phyloP scores from a whole-genome alignment of 2,113 vertebrate species.

The Eira barbara region DNA sequence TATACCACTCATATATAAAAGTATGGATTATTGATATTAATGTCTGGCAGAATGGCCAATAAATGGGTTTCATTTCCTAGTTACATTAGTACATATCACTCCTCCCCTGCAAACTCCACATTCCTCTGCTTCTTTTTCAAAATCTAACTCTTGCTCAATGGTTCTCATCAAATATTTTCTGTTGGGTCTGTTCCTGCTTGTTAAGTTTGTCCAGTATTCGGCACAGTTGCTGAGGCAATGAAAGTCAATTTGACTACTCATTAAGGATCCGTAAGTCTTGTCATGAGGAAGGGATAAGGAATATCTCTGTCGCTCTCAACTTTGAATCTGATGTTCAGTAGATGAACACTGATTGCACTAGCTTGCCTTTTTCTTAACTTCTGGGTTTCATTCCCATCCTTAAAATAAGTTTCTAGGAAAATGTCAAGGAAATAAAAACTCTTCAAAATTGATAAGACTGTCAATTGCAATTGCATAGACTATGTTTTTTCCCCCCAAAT shows the following conservation, averaged over 20 bases:
- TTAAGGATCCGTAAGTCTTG: neutral
- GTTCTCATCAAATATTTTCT: neutral
- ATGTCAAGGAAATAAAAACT: constrained; percentile 29
- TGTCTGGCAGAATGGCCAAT: neutral
- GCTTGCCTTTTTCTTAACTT: neutral
- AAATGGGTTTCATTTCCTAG: neutral
- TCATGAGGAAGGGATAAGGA: neutral
- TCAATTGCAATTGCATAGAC: neutral
- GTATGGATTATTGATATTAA: neutral
- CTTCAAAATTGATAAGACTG: neutral
- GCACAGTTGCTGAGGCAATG: neutral
- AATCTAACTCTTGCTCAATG: neutral
- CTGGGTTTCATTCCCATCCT: neutral
- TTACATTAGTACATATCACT: neutral
- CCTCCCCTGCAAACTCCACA: neutral
- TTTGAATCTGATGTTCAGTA: neutral
- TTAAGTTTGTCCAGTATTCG: neutral
- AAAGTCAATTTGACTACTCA: neutral
- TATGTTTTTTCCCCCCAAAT: neutral
- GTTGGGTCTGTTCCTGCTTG: neutral
- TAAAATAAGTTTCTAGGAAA: constrained; percentile 24
- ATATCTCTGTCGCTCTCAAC: neutral
- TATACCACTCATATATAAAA: neutral
- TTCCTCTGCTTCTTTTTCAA: neutral
- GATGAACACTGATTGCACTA: neutral